These are phyloP conservation scores for Solea solea DNA, from an alignment of 2,113 vertebrate species.

Conservation along the genomic window DNA sequence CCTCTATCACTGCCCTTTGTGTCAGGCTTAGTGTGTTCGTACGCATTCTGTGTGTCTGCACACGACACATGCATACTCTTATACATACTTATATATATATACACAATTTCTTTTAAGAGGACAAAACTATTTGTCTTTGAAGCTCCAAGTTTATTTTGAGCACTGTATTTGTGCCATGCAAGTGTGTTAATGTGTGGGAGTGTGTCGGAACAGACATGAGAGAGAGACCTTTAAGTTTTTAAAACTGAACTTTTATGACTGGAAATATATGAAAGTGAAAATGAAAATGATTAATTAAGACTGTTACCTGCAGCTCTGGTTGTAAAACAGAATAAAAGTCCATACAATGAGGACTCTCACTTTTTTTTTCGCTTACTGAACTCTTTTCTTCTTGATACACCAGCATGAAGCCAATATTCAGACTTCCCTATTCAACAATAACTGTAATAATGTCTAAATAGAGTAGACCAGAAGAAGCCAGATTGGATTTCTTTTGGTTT, in stretches of 20 bases:
- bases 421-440: too few relatives aligned
- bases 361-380: background rate
- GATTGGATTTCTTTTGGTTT: slow-evolving; percentile 11
- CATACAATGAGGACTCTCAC: background rate
- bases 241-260: background rate
- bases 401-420: too few relatives aligned
- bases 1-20: slow-evolving; percentile 42
- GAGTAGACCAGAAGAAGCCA: background rate
- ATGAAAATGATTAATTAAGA: too few relatives aligned
- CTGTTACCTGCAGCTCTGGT: background rate
- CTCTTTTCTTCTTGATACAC: too few relatives aligned
- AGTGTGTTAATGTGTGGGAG: background rate
- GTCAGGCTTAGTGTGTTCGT: slow-evolving; percentile 16
- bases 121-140: background rate
- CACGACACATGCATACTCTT: background rate
- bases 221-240: slow-evolving; percentile 2
- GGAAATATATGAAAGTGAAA: too few relatives aligned
- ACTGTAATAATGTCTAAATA: too few relatives aligned
- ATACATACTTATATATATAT: background rate
- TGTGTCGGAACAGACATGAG: background rate
- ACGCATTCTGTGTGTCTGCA: background rate
- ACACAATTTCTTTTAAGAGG: background rate
- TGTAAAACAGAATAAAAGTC: background rate
- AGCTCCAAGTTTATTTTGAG: background rate
- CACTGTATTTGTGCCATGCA: background rate